These are phyloP conservation scores for Pogonus chalceus DNA, from an alignment of 1,140 invertebrate genomes.

Conservation along the genomic window DNA sequence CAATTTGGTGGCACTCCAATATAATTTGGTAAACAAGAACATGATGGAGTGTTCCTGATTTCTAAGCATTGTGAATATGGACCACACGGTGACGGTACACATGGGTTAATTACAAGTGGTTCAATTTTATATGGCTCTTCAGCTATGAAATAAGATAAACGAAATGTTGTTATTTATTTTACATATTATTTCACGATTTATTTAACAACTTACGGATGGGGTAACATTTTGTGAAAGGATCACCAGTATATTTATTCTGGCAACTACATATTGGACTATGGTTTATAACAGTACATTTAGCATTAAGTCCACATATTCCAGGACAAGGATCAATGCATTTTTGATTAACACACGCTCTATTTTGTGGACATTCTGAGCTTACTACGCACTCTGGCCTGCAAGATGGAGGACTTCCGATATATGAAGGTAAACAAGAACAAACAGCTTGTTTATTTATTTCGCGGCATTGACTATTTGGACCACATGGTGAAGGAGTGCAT, in stretches of 20 bases:
- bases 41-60: constrained; percentile 45
- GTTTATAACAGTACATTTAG: constrained; percentile 61
- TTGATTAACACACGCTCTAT: constrained; percentile 62
- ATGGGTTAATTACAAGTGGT: constrained; percentile 46
- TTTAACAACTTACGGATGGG: constrained; percentile 42
- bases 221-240: constrained; percentile 46
- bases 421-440: constrained; percentile 52
- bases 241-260: constrained; percentile 39
- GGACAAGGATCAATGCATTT: constrained; percentile 67
- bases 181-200: constrained; percentile 10
- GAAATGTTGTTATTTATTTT: constrained; percentile 30
- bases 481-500: constrained; percentile 52
- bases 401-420: constrained; percentile 51
- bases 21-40: constrained; percentile 54
- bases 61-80: constrained; percentile 66
- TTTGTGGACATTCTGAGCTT: constrained; percentile 65
- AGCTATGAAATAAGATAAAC: constrained; percentile 27
- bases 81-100: constrained; percentile 69
- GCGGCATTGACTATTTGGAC: constrained; percentile 54
- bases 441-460: constrained; percentile 39
- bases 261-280: constrained; percentile 51
- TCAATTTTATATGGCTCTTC: constrained; percentile 28
- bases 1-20: constrained; percentile 60
- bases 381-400: constrained; percentile 76
- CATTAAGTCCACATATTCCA: constrained; percentile 60